Percentiles rank a stretch among this genome's conserved stretches.
phyloP scores from a whole-genome alignment of 2,888 invertebrate species.

The Tetragonula carbonaria region DNA sequence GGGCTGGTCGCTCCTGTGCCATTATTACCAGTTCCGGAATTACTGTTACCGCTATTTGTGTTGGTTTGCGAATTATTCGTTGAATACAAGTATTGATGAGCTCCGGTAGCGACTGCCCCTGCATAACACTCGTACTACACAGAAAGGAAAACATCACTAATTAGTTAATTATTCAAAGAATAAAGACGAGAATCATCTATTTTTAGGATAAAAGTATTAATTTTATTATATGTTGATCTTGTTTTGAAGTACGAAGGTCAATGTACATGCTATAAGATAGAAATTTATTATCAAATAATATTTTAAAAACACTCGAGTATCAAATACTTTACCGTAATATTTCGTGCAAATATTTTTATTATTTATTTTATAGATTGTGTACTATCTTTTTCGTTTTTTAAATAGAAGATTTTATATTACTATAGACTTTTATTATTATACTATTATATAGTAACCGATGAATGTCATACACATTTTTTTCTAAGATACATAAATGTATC shows the following conservation, averaged over 20 bases:
- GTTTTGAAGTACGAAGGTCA: slow-evolving; percentile 34
- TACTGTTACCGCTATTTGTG: slow-evolving; percentile 71
- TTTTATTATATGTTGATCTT: not conserved
- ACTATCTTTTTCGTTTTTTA: not conserved
- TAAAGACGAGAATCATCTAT: not conserved
- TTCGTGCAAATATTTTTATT: slow-evolving; percentile 3
- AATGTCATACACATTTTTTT: not conserved
- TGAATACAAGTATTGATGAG: slow-evolving; percentile 84
- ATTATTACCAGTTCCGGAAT: slow-evolving; percentile 71
- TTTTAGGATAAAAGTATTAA: not conserved
- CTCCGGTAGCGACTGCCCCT: slow-evolving; percentile 81
- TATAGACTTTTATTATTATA: no score
- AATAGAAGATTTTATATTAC: no score
- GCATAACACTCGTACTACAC: slow-evolving; percentile 83
- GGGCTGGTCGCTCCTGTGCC: slow-evolving; percentile 77
- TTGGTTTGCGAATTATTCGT: slow-evolving; percentile 82
- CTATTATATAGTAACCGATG: not conserved
- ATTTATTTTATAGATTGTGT: not conserved
- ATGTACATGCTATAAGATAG: slow-evolving; percentile 42
- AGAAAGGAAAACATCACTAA: slow-evolving; percentile 40
- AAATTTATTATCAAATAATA: not conserved
- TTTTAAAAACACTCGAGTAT: not conserved
- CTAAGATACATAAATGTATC: no score
- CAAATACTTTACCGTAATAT: slow-evolving; percentile 30
- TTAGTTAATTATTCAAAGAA: not conserved